A percentile compares a stretch with the other conserved stretches of the same genome.
Evolutionary conservation across 2,888 invertebrate species (phyloP).

Genomic region (Osmoderma eremita): DNA sequence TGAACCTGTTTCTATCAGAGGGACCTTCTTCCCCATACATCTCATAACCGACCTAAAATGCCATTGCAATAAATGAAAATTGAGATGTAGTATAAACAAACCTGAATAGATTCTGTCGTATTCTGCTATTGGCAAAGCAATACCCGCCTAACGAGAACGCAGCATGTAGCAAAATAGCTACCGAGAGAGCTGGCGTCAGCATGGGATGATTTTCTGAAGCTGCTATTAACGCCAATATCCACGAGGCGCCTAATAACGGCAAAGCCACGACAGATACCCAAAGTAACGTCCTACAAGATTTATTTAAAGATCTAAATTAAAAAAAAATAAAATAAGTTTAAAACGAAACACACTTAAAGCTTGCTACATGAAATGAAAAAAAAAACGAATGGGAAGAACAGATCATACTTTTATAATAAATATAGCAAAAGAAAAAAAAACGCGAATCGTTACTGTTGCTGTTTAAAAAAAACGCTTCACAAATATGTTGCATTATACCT

Average conservation of each 20-base stretch:
- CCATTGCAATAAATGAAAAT: background rate
- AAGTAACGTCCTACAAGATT: slow-evolving; percentile 74
- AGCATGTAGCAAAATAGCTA: slow-evolving; percentile 81
- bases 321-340: slow-evolving; percentile 30
- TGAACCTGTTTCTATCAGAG: slow-evolving; percentile 79
- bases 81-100: slow-evolving; percentile 50
- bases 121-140: slow-evolving; percentile 86
- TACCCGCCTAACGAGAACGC: slow-evolving; percentile 86
- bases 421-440: background rate
- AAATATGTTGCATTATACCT: too few species aligned
- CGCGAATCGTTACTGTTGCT: too few species aligned
- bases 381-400: slow-evolving; percentile 1
- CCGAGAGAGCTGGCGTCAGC: slow-evolving; percentile 81
- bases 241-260: slow-evolving; percentile 84
- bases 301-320: slow-evolving; percentile 41
- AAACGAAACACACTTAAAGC: slow-evolving; percentile 17
- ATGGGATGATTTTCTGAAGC: slow-evolving; percentile 79
- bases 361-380: background rate
- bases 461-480: too few species aligned
- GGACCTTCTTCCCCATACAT: slow-evolving; percentile 85
- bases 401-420: background rate
- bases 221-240: slow-evolving; percentile 84
- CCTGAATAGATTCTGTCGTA: slow-evolving; percentile 77
- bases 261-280: slow-evolving; percentile 89
- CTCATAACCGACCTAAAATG: slow-evolving; percentile 72